Conservation (phyloP, 1,140 invertebrate species). For the Zaprionus ornatus region DNA sequence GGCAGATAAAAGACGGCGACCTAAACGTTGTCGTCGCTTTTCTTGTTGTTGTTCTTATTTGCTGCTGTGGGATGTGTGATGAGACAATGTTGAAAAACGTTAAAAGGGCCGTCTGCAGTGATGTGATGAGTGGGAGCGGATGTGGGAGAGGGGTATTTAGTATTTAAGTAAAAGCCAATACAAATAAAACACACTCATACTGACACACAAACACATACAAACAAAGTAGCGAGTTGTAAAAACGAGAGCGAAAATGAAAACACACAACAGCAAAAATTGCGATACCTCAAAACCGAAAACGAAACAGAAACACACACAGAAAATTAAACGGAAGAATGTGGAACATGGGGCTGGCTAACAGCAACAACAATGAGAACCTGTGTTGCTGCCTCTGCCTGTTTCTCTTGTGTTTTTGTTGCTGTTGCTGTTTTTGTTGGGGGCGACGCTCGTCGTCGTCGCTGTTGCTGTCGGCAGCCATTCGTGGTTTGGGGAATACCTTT, state of each 20-base stretch:
- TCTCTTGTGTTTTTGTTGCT: slow-evolving; percentile 5
- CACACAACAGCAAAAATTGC: slow-evolving; percentile 49
- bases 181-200: slow-evolving; percentile 3
- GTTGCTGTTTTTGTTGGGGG: slow-evolving; percentile 29
- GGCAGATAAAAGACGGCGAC: slow-evolving; percentile 54
- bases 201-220: slow-evolving; percentile 11
- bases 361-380: slow-evolving; percentile 11
- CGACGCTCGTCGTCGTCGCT: slow-evolving; percentile 31
- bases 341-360: slow-evolving; percentile 40
- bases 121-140: not conserved
- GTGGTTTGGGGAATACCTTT: slow-evolving; percentile 79
- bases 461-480: slow-evolving; percentile 38
- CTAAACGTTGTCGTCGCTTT: slow-evolving; percentile 15
- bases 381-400: slow-evolving; percentile 22
- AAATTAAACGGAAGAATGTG: slow-evolving; percentile 71
- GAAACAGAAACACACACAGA: slow-evolving; percentile 37
- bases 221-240: slow-evolving; percentile 50
- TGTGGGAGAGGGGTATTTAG: not conserved
- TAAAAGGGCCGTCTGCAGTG: slow-evolving; percentile 10
- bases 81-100: slow-evolving; percentile 55
- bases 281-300: slow-evolving; percentile 14
- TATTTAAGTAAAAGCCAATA: slow-evolving; percentile 52
- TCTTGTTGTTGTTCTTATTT: slow-evolving; percentile 21
- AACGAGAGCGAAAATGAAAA: slow-evolving; percentile 80
- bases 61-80: slow-evolving; percentile 9